These are phyloP conservation scores for Manis crassicaudata DNA, from an alignment of 2,797 vertebrate species.

Conservation along the genomic window DNA sequence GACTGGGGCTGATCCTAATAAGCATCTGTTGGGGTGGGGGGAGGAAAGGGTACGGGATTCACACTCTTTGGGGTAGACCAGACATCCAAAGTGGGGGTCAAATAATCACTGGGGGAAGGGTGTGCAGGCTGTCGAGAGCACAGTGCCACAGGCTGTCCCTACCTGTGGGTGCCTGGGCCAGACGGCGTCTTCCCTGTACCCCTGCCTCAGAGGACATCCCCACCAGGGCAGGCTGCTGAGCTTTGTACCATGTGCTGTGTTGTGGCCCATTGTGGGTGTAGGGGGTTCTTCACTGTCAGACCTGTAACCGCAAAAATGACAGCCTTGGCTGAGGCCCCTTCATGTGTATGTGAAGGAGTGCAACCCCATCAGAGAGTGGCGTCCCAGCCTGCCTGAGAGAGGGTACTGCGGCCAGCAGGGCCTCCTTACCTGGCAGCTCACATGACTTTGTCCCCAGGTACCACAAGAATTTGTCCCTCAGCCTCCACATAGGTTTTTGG, in stretches of 20 bases:
- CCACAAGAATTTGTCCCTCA: not conserved
- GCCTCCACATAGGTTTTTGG: not conserved
- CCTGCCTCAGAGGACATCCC: rapidly evolving
- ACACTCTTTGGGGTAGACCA: not conserved
- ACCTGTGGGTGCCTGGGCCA: not conserved
- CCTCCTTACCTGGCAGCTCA: not conserved
- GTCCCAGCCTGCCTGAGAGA: not conserved
- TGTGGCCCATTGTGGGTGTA: not conserved
- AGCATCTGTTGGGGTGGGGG: not conserved
- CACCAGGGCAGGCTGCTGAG: not conserved
- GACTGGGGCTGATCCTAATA: not conserved
- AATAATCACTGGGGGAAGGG: rapidly evolving
- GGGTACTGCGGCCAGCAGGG: not conserved
- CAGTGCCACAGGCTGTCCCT: rapidly evolving
- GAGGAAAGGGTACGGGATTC: not conserved
- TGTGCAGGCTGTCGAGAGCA: too few species aligned
- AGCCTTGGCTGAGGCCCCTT: not conserved
- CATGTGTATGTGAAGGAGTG: rapidly evolving
- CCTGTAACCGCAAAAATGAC: too few species aligned
- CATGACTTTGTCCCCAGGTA: not conserved
- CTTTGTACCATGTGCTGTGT: rapidly evolving
- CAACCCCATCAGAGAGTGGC: rapidly evolving
- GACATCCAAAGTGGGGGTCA: not conserved
- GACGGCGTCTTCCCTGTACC: rapidly evolving
- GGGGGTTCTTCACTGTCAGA: not conserved